Evolutionary conservation across 2,797 vertebrate genomes (phyloP).

Genomic region (Centroberyx gerrardi): DNA sequence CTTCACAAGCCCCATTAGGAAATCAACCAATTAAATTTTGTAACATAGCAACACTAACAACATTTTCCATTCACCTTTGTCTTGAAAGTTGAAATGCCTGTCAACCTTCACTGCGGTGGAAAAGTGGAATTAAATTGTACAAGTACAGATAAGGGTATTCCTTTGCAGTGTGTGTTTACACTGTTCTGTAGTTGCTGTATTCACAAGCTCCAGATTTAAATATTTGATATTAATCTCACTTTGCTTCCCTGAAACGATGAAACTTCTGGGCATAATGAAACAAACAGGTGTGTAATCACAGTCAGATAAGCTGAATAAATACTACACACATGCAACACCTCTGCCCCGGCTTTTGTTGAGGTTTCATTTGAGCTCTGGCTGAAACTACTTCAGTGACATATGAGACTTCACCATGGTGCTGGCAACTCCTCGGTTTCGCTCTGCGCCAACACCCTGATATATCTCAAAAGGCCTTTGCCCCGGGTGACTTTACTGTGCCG

Average conservation of each 20-base stretch:
- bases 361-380: slow-evolving; percentile 23
- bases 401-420: slow-evolving; percentile 49
- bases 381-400: slow-evolving; percentile 52
- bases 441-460: slow-evolving; percentile 30
- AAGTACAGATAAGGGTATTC: slow-evolving; percentile 16
- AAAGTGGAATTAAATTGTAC: slow-evolving; percentile 6
- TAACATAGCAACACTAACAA: not conserved
- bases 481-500: slow-evolving; percentile 40
- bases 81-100: slow-evolving; percentile 16
- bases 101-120: not conserved
- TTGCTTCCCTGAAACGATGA: slow-evolving; percentile 27
- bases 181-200: slow-evolving; percentile 8
- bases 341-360: slow-evolving; percentile 20
- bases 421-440: slow-evolving; percentile 54
- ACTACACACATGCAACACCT: slow-evolving; percentile 30
- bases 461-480: slow-evolving; percentile 48
- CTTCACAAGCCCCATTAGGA: slow-evolving; percentile 25
- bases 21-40: slow-evolving; percentile 29
- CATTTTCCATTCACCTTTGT: slow-evolving; percentile 18
- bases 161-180: slow-evolving; percentile 6
- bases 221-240: slow-evolving; percentile 28
- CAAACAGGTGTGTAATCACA: slow-evolving; percentile 53
- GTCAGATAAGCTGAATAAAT: slow-evolving; percentile 67
- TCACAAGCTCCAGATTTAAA: slow-evolving; percentile 38
- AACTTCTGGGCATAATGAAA: slow-evolving; percentile 41